These are phyloP conservation scores for Pedionomus torquatus DNA, from an alignment of 2,113 vertebrate species.

Conservation along the genomic window DNA sequence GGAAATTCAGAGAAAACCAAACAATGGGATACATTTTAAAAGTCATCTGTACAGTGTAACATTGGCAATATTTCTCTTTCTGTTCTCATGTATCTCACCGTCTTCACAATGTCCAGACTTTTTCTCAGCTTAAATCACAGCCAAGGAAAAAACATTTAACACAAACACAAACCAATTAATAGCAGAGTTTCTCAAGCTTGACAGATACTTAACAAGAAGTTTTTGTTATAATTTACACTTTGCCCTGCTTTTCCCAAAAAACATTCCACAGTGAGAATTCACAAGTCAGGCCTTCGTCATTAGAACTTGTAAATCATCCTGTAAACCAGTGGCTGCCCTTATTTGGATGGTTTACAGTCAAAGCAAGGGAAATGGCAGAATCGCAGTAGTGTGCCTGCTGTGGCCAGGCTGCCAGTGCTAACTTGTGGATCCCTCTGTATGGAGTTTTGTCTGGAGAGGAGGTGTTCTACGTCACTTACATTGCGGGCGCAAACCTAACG, in stretches of 20 bases:
- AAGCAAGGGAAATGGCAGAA: not conserved
- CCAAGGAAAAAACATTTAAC: not conserved
- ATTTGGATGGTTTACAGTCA: not conserved
- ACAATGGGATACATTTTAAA: not conserved
- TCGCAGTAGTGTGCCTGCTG: not conserved
- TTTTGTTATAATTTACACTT: conserved; percentile 29
- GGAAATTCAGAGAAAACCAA: not conserved
- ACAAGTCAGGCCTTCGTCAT: not conserved
- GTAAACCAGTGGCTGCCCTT: not conserved
- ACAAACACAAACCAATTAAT: conserved; percentile 26
- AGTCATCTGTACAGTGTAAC: not conserved
- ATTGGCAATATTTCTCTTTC: conserved; percentile 37
- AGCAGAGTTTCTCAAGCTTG: conserved; percentile 14
- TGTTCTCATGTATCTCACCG: not conserved
- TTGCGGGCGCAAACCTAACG: not conserved
- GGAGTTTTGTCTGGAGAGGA: not conserved
- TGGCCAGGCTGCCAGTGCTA: not conserved
- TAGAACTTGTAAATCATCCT: conserved; percentile 3
- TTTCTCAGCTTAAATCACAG: conserved; percentile 4
- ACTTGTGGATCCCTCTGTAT: not conserved
- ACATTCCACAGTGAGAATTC: not conserved
- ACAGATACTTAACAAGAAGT: conserved; percentile 12
- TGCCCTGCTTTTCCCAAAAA: conserved; percentile 6
- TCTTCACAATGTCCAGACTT: conserved; percentile 28
- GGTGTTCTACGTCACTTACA: not conserved